Evolutionary conservation across 2,113 vertebrate genomes (phyloP).

Genomic region (Plecturocebus donacophilus): DNA sequence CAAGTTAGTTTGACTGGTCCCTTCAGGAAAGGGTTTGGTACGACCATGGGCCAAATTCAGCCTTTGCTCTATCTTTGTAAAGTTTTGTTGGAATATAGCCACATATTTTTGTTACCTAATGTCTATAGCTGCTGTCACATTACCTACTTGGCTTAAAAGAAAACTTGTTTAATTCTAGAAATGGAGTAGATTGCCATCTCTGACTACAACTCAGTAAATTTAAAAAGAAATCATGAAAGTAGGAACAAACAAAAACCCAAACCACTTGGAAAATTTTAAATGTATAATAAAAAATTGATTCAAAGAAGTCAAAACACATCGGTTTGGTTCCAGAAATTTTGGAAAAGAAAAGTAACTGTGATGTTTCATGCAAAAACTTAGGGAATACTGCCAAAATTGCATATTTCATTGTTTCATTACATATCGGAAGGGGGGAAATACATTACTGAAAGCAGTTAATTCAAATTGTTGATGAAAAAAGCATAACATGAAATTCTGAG

Average conservation of each 20-base stretch:
- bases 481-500: not conserved
- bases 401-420: not conserved
- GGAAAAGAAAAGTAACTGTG: not conserved
- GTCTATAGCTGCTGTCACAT: not conserved
- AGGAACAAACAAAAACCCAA: not conserved
- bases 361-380: not conserved
- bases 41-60: not conserved
- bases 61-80: not conserved
- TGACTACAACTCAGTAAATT: not conserved
- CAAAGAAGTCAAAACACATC: not conserved
- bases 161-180: conserved; percentile 36
- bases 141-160: not conserved
- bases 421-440: conserved; percentile 11
- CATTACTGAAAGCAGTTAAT: conserved; percentile 3
- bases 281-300: conserved; percentile 1
- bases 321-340: conserved; percentile 17
- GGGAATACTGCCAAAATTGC: not conserved
- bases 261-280: not conserved
- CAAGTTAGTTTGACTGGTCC: not conserved
- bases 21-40: not conserved
- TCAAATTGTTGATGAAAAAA: not conserved
- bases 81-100: not conserved
- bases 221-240: not conserved
- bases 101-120: not conserved
- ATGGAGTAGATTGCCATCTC: not conserved